These are phyloP conservation scores for Meandrina meandrites DNA, from an alignment of 92 coral and sea anemone species.

Conservation along the genomic window DNA sequence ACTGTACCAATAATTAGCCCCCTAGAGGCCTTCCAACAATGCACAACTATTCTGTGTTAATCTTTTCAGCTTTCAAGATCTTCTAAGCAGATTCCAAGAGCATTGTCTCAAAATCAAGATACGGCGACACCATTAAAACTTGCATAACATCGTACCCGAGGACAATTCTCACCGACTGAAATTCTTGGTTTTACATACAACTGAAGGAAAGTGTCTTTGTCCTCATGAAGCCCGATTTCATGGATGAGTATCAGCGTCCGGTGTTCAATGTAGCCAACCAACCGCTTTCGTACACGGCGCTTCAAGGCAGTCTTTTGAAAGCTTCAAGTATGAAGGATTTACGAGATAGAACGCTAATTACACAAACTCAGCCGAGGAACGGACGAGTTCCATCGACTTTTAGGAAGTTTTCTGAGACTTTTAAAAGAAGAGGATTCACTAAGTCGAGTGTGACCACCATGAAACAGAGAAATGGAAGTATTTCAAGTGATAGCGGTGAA, in stretches of 20 bases:
- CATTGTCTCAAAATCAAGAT: neutral
- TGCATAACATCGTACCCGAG: neutral
- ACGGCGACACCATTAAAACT: neutral
- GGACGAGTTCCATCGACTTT: constrained; percentile 39
- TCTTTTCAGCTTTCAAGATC: constrained; percentile 36
- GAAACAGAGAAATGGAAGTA: constrained; percentile 29
- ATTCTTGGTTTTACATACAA: neutral
- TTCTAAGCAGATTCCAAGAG: constrained; percentile 22
- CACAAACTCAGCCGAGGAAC: constrained; percentile 10
- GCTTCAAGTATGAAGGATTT: constrained; percentile 36
- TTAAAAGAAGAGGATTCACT: constrained; percentile 19
- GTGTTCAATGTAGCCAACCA: constrained; percentile 1
- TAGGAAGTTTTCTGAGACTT: constrained; percentile 26
- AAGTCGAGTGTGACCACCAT: neutral
- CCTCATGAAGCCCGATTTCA: constrained; percentile 34
- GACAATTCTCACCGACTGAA: neutral
- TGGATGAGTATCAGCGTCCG: neutral
- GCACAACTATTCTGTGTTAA: neutral
- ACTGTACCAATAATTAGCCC: constrained; percentile 6
- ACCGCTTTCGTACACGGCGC: constrained; percentile 33
- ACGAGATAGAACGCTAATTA: constrained; percentile 7
- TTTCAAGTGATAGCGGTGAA: constrained; percentile 48
- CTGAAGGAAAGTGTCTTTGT: neutral
- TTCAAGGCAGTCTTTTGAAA: constrained; percentile 29
- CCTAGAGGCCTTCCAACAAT: constrained; percentile 24